Percentiles rank a stretch among this genome's conserved stretches.
Conservation (phyloP, 1,140 invertebrate species). For the Bacillus rossius region DNA sequence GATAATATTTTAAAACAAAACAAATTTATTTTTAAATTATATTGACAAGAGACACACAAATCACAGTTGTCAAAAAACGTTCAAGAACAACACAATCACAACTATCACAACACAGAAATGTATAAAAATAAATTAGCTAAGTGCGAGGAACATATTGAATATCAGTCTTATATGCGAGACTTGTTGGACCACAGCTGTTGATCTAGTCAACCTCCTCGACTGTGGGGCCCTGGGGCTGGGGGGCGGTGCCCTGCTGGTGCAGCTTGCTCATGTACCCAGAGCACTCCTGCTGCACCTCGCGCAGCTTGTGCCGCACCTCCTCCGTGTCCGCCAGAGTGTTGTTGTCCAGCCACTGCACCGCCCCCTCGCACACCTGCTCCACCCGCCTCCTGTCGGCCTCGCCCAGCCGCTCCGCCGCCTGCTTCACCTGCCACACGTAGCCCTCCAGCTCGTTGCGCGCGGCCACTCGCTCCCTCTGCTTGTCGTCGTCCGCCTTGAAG, state of each 20-base stretch:
- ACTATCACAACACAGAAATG: too few relatives aligned
- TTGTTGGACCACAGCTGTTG: too few relatives aligned
- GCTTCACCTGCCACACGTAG: constrained; percentile 67
- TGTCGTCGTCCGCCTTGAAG: constrained; percentile 65
- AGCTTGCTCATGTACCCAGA: constrained; percentile 49
- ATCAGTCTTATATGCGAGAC: too few relatives aligned
- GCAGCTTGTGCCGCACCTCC: constrained; percentile 38
- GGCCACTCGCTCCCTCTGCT: constrained; percentile 56
- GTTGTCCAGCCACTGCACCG: constrained; percentile 44
- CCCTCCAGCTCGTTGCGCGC: constrained; percentile 57
- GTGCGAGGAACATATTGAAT: too few relatives aligned
- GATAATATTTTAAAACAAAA: too few relatives aligned
- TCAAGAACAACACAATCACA: too few relatives aligned
- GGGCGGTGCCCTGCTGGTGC: constrained; percentile 26
- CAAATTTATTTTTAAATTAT: too few relatives aligned
- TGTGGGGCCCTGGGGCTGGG: not conserved
- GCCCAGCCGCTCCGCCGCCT: constrained; percentile 34
- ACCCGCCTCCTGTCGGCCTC: not conserved
- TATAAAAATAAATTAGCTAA: too few relatives aligned
- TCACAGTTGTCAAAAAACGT: too few relatives aligned
- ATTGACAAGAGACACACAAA: too few relatives aligned
- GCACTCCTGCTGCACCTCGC: constrained; percentile 41
- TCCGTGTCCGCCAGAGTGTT: constrained; percentile 47
- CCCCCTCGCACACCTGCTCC: not conserved
- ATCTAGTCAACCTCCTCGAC: constrained; percentile 3